Evolutionary conservation across 2,888 invertebrate genomes (phyloP).

Genomic region (Erpobdella octoculata): DNA sequence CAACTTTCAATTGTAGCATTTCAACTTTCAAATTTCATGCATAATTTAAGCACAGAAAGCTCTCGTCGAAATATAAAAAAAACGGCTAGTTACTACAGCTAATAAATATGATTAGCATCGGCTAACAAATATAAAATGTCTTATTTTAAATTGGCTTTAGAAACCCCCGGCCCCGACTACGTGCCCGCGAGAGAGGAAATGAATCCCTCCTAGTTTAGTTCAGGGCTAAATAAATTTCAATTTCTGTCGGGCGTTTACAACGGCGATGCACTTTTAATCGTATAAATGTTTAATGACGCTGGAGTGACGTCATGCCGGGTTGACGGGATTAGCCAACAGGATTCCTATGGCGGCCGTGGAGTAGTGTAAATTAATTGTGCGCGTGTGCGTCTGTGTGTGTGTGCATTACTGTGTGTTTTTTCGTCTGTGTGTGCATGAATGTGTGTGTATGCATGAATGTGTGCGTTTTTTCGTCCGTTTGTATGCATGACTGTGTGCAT

Average conservation of each 20-base stretch:
- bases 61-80: too few relatives aligned
- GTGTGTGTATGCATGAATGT: not conserved
- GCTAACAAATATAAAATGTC: too few relatives aligned
- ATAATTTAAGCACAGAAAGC: too few relatives aligned
- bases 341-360: too few relatives aligned
- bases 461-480: too few relatives aligned
- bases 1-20: too few relatives aligned
- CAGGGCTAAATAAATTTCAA: not conserved
- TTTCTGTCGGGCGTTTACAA: not conserved
- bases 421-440: not conserved
- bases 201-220: not conserved
- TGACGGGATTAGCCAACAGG: conserved; percentile 10
- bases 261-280: conserved; percentile 12
- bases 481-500: not conserved
- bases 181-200: too few relatives aligned
- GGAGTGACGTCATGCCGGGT: not conserved
- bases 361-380: conserved; percentile 8
- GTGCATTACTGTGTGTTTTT: not conserved
- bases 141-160: too few relatives aligned
- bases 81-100: too few relatives aligned
- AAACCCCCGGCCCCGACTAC: too few relatives aligned
- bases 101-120: too few relatives aligned
- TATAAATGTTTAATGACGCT: conserved; percentile 6
- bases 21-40: too few relatives aligned
- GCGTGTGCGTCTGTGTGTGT: not conserved